Evolutionary conservation across 2,888 invertebrate species (phyloP).

Genomic region (Pinctada fucata): DNA sequence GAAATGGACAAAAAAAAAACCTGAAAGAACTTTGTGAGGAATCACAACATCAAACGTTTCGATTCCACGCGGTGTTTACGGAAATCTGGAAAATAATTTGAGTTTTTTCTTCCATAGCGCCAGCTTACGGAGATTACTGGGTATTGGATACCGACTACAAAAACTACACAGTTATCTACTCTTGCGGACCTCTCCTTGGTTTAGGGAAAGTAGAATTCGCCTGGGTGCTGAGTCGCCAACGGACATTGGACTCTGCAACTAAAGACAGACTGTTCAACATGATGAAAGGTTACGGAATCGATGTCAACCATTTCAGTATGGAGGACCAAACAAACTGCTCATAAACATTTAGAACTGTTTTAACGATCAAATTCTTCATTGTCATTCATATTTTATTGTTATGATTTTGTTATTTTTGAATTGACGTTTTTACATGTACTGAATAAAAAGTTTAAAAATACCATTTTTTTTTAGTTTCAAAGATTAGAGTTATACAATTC

Average conservation of each 20-base stretch:
- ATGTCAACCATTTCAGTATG: conserved; percentile 42
- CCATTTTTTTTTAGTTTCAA: too few relatives aligned
- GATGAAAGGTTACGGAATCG: conserved; percentile 42
- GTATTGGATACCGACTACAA: conserved; percentile 58
- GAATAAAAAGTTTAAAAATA: too few relatives aligned
- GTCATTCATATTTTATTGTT: too few relatives aligned
- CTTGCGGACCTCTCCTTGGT: conserved; percentile 41
- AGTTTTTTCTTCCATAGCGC: conserved; percentile 34
- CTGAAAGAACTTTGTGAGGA: too few relatives aligned
- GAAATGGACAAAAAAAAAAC: too few relatives aligned
- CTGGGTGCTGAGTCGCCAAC: conserved; percentile 54
- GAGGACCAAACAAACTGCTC: conserved; percentile 44
- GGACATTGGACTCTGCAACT: conserved; percentile 34
- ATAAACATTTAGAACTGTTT: not conserved
- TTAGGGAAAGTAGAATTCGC: conserved; percentile 49
- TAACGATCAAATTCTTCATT: too few relatives aligned
- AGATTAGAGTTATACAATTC: too few relatives aligned
- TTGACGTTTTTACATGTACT: too few relatives aligned
- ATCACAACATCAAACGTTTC: too few relatives aligned
- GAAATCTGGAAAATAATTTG: not conserved
- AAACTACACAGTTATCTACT: conserved; percentile 52
- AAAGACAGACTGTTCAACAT: conserved; percentile 36
- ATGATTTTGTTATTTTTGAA: too few relatives aligned
- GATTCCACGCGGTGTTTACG: too few relatives aligned
- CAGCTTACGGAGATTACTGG: conserved; percentile 50